A percentile compares a stretch with the other conserved stretches of the same genome.
Evolutionary conservation across 2,113 vertebrate genomes (phyloP).

Genomic region (Benthochromis sp.): DNA sequence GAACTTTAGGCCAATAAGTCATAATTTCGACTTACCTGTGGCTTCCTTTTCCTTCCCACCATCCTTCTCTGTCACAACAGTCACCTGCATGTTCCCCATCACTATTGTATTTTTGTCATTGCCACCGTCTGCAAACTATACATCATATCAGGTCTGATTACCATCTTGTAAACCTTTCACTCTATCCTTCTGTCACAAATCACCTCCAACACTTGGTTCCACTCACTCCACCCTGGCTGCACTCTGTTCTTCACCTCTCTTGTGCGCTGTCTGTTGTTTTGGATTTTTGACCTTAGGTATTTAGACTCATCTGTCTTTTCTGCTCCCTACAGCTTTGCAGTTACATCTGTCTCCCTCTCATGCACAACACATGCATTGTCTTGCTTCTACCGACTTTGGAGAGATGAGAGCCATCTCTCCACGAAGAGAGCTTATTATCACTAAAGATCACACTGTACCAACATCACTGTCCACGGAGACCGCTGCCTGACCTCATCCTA

Average conservation of each 20-base stretch:
- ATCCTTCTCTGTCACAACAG: neutral
- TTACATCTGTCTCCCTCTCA: neutral
- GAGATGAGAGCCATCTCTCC: neutral
- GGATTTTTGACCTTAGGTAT: neutral
- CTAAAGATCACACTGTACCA: neutral
- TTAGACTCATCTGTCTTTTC: neutral
- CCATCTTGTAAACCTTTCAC: neutral
- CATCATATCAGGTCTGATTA: neutral
- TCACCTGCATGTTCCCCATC: neutral
- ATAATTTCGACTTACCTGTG: neutral
- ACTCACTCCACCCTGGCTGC: neutral
- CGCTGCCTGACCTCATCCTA: neutral
- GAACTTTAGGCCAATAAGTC: neutral
- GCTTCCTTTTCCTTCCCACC: neutral
- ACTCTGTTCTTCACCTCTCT: neutral
- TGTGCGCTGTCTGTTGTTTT: neutral
- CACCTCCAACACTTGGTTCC: neutral
- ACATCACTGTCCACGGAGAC: neutral
- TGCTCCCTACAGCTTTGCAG: neutral
- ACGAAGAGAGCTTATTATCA: neutral
- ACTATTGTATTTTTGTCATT: neutral
- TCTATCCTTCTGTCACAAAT: neutral
- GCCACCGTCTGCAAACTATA: fast-evolving
- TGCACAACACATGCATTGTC: neutral
- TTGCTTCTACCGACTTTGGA: neutral